Conservation (phyloP, 1,140 invertebrate species). For the Drosophila oshimai region DNA sequence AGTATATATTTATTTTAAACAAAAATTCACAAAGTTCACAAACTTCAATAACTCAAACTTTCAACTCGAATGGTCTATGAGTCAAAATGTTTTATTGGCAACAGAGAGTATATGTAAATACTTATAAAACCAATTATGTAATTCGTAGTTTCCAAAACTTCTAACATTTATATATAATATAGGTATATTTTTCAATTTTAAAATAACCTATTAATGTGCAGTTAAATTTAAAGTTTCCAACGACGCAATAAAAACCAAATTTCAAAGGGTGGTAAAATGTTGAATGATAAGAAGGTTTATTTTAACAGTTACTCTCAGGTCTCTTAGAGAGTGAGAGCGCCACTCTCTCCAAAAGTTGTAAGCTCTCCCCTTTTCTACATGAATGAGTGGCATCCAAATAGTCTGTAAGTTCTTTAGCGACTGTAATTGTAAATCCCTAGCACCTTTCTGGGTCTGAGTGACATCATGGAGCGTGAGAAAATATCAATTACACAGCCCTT, state of each 20-base stretch:
- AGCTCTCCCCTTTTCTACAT: conserved; percentile 1
- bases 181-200: neutral
- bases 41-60: too few relatives aligned
- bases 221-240: neutral
- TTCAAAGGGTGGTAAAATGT: conserved; percentile 16
- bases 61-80: too few relatives aligned
- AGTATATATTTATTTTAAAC: too few relatives aligned
- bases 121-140: too few relatives aligned
- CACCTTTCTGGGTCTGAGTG: conserved; percentile 42
- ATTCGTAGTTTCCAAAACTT: too few relatives aligned
- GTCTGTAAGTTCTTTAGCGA: conserved; percentile 14
- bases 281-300: conserved; percentile 5
- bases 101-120: too few relatives aligned
- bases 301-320: neutral
- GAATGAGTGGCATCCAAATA: conserved; percentile 42
- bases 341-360: too few relatives aligned
- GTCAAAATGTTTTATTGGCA: too few relatives aligned
- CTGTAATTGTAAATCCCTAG: conserved; percentile 31
- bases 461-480: conserved; percentile 75
- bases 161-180: too few relatives aligned
- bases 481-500: conserved; percentile 46
- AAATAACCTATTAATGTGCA: neutral
- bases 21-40: too few relatives aligned
- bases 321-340: neutral
- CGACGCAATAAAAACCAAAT: conserved; percentile 23